Conservation (phyloP, 2,888 invertebrate genomes). For the Cotesia congregata region DNA sequence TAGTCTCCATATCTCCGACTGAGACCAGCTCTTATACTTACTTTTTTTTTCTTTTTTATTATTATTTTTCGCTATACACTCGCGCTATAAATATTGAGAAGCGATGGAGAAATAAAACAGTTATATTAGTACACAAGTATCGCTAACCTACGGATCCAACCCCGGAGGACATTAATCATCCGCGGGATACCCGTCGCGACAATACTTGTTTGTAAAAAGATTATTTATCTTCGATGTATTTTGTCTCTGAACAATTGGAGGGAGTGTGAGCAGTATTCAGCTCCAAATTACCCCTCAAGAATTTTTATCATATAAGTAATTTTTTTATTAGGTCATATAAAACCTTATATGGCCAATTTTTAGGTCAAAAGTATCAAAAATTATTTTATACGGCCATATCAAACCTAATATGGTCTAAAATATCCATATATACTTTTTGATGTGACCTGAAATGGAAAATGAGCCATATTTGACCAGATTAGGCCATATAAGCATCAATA, state of each 20-base stretch:
- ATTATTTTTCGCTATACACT: neutral
- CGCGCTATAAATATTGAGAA: neutral
- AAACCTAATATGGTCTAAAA: too few species aligned
- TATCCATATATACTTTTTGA: too few species aligned
- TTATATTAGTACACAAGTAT: constrained; percentile 11
- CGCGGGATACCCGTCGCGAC: neutral
- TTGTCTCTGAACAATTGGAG: neutral
- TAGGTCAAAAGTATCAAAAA: too few species aligned
- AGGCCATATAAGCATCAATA: too few species aligned
- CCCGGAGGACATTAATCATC: constrained; percentile 8
- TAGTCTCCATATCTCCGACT: neutral
- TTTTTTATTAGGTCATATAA: too few species aligned
- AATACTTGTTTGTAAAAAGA: constrained; percentile 21
- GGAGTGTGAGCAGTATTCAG: too few species aligned
- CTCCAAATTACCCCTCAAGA: too few species aligned
- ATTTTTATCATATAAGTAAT: too few species aligned
- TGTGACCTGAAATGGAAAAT: too few species aligned
- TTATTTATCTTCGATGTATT: neutral
- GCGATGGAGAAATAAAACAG: constrained; percentile 10
- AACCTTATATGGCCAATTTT: too few species aligned
- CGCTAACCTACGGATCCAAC: constrained; percentile 6
- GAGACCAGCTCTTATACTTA: neutral
- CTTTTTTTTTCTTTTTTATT: neutral
- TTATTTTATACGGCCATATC: too few species aligned
- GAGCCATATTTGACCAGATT: too few species aligned